A percentile compares a stretch with the other conserved stretches of the same genome.
Evolutionary conservation across 2,113 vertebrate genomes (phyloP).

Genomic region (Siniperca chuatsi): DNA sequence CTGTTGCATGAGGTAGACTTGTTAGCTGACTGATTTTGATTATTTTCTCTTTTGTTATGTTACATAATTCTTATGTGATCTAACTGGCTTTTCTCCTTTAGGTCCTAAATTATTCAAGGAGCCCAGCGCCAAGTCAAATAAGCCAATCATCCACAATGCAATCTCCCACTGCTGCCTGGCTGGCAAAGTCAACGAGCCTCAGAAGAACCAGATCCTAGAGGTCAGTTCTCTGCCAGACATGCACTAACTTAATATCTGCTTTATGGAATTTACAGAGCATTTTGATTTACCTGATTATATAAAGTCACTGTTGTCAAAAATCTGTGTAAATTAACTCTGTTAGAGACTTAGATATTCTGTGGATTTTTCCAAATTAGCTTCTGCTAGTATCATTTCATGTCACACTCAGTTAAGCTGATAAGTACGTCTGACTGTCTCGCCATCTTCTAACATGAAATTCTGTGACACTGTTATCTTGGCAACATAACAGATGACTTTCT

Average conservation of each 20-base stretch:
- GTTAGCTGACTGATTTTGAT: not conserved
- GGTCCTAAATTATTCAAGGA: conserved; percentile 97
- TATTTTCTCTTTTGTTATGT: not conserved
- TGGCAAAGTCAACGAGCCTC: conserved; percentile 96
- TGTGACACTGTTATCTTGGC: not conserved
- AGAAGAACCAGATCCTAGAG: conserved; percentile 96
- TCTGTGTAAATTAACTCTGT: not conserved
- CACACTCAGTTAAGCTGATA: not conserved
- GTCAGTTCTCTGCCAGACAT: conserved; percentile 70
- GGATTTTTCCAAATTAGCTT: not conserved
- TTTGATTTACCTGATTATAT: not conserved
- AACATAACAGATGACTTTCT: not conserved
- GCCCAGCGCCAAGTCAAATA: conserved; percentile 97
- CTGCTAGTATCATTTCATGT: not conserved
- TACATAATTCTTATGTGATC: not conserved
- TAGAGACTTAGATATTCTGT: not conserved
- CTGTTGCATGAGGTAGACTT: not conserved
- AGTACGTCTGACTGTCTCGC: not conserved
- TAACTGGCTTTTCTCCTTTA: conserved; percentile 56
- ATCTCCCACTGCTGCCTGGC: conserved; percentile 97
- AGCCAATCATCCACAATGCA: conserved; percentile 95
- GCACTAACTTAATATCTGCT: not conserved
- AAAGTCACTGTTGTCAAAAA: not conserved
- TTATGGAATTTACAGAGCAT: not conserved
- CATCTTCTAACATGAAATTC: not conserved